Evolutionary conservation across 2,888 invertebrate species (phyloP), one percentile per base, ranked within the genome.

Genomic region (Xestia ashworthii): DNA sequence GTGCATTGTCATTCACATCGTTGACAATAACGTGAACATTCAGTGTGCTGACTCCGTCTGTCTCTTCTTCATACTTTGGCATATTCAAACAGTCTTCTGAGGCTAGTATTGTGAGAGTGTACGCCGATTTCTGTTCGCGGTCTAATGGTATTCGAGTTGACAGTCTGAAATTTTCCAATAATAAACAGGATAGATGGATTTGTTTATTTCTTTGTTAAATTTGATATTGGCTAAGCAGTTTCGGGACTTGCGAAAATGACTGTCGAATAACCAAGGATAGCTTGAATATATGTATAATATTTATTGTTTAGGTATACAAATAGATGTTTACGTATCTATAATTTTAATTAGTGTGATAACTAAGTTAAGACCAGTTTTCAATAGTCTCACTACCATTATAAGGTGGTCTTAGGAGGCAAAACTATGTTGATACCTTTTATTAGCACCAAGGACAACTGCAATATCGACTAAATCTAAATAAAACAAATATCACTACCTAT

Each of bases 1-100:
- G 99, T 0, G 98, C 97, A 93, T 99, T 99, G 91, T 99, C 99
- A 91, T 99, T 99, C 3, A 99, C 97, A 90, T 99, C 99, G 65
- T 97, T 94, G 0, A 99, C 98, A 75, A 97, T 97, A 0, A 99
- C 96, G 16, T 97, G 93, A 0, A 99, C 97, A 90, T 97, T 97
- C 0, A 99, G 95, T 3, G 98, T 95, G 22, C 98, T 98, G 86
- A 98, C 98, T 76, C 98, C 98, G 88, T 98, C 97, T 78, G 97
- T 96, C 65, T 96, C 95, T 74, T 96, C 97, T 72, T 97, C 94
- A 83, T 97, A 97, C 53, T 95, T 95, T 0, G 98, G 98, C 1
- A 95, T 91, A 3, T 97, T 95, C 0, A 97, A 94, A 90, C 99
- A 99, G 91, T 99, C 98, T 94, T 99, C 99, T 0, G 98, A 98